A percentile compares a stretch with the other conserved stretches of the same genome.
phyloP scores from a whole-genome alignment of 1,140 invertebrate species.

The Trypoxylus dichotomus region DNA sequence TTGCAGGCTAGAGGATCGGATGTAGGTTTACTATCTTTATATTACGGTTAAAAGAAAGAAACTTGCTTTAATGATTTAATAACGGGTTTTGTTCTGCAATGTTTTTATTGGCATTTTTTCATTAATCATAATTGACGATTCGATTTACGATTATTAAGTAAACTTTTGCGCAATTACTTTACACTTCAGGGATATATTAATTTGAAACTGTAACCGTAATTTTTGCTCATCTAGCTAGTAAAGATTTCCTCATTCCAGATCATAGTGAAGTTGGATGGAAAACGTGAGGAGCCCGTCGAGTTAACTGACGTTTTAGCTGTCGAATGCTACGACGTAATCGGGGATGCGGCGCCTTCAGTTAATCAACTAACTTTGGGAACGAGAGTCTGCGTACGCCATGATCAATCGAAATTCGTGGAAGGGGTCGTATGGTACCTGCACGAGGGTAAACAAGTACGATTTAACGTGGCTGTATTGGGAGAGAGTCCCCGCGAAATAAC shows the following conservation, averaged over 20 bases:
- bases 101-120: too few species aligned
- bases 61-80: neutral
- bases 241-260: conserved; percentile 56
- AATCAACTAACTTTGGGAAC: conserved; percentile 64
- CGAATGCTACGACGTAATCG: conserved; percentile 85
- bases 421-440: conserved; percentile 77
- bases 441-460: conserved; percentile 68
- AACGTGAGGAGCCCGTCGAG: conserved; percentile 64
- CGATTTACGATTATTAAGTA: too few species aligned
- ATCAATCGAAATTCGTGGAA: conserved; percentile 75
- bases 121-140: too few species aligned
- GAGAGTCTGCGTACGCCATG: conserved; percentile 57
- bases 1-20: conserved; percentile 60
- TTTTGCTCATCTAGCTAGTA: neutral
- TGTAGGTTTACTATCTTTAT: conserved; percentile 42
- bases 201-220: neutral
- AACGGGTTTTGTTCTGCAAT: neutral
- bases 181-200: too few species aligned
- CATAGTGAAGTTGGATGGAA: conserved; percentile 73
- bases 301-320: conserved; percentile 71
- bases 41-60: neutral
- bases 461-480: conserved; percentile 71
- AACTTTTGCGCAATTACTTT: too few species aligned
- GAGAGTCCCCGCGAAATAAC: conserved; percentile 53
- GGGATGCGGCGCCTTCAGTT: conserved; percentile 87